These are phyloP conservation scores for Psilopsiagon aymara DNA, from an alignment of 2,113 vertebrate genomes.

Conservation along the genomic window DNA sequence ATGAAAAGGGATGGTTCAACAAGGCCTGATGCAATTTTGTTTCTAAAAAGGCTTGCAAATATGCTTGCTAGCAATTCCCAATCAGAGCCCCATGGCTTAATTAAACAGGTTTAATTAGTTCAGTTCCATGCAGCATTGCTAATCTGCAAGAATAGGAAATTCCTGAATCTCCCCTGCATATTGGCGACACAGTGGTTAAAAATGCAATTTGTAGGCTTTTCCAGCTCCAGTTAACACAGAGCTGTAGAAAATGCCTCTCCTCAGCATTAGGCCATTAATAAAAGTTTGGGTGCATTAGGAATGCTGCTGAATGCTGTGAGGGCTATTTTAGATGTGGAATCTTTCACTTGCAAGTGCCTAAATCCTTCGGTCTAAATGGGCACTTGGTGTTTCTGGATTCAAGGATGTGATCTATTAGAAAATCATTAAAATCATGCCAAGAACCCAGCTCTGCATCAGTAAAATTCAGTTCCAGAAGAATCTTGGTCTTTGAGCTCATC, in stretches of 20 bases:
- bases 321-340: not conserved
- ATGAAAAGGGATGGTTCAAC: not conserved
- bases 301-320: not conserved
- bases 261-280: not conserved
- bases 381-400: not conserved
- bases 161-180: not conserved
- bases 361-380: not conserved
- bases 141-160: not conserved
- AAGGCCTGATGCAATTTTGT: not conserved
- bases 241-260: not conserved
- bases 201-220: not conserved
- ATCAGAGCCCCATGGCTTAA: not conserved
- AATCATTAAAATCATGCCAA: not conserved
- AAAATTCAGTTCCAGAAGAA: not conserved
- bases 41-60: not conserved
- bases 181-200: not conserved
- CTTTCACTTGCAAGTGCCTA: rapidly evolving
- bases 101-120: not conserved
- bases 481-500: not conserved
- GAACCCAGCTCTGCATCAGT: not conserved
- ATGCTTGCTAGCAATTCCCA: not conserved
- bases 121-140: not conserved
- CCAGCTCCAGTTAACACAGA: not conserved
- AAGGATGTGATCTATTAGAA: not conserved
- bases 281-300: too few relatives aligned